These are phyloP conservation scores for Brachirus orientalis DNA, from an alignment of 2,113 vertebrate species.

Conservation along the genomic window DNA sequence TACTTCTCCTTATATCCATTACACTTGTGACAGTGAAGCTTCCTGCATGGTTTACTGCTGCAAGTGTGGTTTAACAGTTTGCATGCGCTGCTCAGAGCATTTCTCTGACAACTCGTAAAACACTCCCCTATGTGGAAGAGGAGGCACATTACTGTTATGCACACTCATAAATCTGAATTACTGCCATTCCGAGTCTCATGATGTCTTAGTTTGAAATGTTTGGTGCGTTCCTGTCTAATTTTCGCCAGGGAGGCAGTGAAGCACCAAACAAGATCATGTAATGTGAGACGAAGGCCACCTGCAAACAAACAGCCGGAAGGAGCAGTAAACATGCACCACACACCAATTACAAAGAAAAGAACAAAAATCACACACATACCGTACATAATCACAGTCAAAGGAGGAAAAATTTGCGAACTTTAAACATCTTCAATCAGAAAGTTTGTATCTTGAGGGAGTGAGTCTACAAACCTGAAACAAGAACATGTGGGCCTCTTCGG, in stretches of 20 bases:
- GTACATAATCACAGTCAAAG: constrained; percentile 11
- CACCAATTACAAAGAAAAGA: constrained; percentile 45
- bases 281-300: constrained; percentile 28
- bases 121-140: constrained; percentile 1
- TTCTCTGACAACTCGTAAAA: constrained; percentile 28
- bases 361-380: constrained; percentile 12
- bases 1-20: no score
- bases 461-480: constrained; percentile 16
- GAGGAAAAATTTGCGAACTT: no score
- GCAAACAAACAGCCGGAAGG: constrained; percentile 30
- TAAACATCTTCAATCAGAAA: constrained; percentile 33
- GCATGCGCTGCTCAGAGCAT: neutral
- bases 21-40: no score
- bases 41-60: neutral
- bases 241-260: neutral
- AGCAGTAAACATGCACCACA: constrained; percentile 32
- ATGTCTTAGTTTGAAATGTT: constrained; percentile 11
- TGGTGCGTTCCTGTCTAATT: constrained; percentile 1
- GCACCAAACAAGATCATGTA: neutral
- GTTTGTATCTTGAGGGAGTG: constrained; percentile 3
- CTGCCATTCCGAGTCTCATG: neutral
- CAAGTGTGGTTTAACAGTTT: neutral
- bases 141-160: neutral
- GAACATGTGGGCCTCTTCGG: no score
- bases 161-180: constrained; percentile 9